phyloP scores from a whole-genome alignment of 1,140 invertebrate species.

The Philotrypesis tridentata region DNA sequence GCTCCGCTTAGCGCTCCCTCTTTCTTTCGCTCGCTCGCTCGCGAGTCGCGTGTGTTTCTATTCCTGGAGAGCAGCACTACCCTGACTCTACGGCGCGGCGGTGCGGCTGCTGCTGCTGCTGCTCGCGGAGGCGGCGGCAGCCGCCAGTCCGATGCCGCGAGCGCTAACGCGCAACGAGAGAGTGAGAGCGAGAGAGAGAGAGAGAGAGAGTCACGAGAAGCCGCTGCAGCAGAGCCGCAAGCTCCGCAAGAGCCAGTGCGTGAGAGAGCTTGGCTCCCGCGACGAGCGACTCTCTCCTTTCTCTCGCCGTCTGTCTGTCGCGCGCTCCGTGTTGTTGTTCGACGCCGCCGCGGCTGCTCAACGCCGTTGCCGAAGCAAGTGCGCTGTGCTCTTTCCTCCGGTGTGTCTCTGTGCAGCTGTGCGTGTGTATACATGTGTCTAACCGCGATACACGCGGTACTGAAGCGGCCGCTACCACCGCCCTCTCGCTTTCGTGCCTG shows the following conservation, averaged over 20 bases:
- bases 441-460: too few relatives aligned
- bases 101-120: neutral
- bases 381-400: too few relatives aligned
- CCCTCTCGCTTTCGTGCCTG: neutral
- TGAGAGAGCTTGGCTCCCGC: too few relatives aligned
- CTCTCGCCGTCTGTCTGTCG: too few relatives aligned
- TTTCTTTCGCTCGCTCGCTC: neutral
- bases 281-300: too few relatives aligned
- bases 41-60: slow-evolving; percentile 44
- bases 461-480: neutral
- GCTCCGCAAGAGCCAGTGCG: too few relatives aligned
- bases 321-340: too few relatives aligned
- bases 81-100: slow-evolving; percentile 14
- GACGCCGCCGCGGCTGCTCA: too few relatives aligned
- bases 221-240: neutral
- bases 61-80: slow-evolving; percentile 50
- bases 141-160: neutral
- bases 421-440: neutral
- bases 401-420: neutral
- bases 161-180: neutral
- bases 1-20: neutral
- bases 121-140: neutral
- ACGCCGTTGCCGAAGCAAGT: too few relatives aligned
- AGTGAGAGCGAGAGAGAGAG: neutral
- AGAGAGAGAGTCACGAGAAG: neutral